Evolutionary conservation across 2,888 invertebrate species (phyloP).

Genomic region (Glomeris marginata): DNA sequence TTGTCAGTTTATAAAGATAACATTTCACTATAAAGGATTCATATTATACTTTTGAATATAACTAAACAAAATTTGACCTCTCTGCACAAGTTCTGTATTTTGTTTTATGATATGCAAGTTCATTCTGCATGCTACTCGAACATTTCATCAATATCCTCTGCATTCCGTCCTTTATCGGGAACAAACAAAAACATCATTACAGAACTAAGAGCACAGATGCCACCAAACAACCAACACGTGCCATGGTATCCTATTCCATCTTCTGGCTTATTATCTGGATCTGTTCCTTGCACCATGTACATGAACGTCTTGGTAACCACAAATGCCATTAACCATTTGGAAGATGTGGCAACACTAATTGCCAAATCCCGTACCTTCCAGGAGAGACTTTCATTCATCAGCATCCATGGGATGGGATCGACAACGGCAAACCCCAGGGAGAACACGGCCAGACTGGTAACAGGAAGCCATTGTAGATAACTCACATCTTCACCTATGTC

Average conservation of each 20-base stretch:
- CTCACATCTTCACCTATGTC: background rate
- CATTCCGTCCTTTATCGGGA: conserved; percentile 6
- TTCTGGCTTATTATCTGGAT: background rate
- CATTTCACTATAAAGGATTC: too few relatives aligned
- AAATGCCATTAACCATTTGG: conserved; percentile 3
- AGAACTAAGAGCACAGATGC: conserved; percentile 3
- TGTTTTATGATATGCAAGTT: too few relatives aligned
- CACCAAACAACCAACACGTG: conserved; percentile 4
- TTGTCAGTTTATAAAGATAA: too few relatives aligned
- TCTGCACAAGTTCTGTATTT: too few relatives aligned
- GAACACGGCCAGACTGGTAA: conserved; percentile 1
- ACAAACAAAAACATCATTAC: background rate
- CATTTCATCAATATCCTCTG: conserved; percentile 5
- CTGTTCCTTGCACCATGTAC: background rate
- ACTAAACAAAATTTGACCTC: too few relatives aligned
- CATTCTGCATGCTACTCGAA: background rate
- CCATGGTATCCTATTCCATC: conserved; percentile 1
- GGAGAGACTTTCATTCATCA: conserved; percentile 3
- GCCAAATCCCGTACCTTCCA: conserved; percentile 1
- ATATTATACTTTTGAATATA: too few relatives aligned
- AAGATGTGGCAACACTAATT: conserved; percentile 1
- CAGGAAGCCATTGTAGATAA: conserved; percentile 5
- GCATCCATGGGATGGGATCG: conserved; percentile 5
- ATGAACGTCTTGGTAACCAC: conserved; percentile 5
- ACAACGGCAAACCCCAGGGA: background rate